Conservation (phyloP, 2,797 vertebrate genomes). For the Garrulus glandarius region DNA sequence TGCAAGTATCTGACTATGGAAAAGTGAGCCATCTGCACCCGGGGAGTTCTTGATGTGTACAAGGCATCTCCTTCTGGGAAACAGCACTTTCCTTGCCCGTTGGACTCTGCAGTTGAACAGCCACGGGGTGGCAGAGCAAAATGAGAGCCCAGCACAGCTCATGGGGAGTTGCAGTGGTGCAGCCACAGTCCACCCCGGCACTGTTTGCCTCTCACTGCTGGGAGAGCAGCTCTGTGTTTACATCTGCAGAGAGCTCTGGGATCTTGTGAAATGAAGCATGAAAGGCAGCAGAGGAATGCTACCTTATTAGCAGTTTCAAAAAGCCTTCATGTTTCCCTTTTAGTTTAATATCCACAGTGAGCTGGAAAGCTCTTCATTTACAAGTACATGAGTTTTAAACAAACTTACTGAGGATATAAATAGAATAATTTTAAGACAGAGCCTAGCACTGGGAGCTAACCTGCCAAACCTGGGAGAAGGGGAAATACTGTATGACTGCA, state of each 20-base stretch:
- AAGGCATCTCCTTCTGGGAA: not conserved
- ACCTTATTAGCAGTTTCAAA: not conserved
- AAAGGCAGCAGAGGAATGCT: not conserved
- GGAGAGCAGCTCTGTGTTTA: not conserved
- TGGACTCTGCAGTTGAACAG: not conserved
- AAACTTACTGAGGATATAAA: not conserved
- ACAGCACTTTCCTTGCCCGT: not conserved
- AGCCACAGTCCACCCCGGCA: not conserved
- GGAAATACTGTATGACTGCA: not conserved
- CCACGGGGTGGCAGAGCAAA: not conserved
- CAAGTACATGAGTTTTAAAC: not conserved
- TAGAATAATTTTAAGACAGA: not conserved
- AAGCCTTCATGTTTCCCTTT: not conserved
- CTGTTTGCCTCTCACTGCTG: not conserved
- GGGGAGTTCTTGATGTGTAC: rapidly evolving
- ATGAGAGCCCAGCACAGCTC: not conserved
- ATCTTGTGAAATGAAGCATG: not conserved
- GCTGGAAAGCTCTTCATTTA: not conserved
- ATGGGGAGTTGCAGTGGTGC: not conserved
- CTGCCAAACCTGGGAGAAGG: not conserved
- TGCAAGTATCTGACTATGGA: not conserved
- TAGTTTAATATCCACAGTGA: not conserved
- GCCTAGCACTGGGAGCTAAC: not conserved
- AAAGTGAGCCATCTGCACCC: not conserved
- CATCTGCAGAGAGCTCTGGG: not conserved